These are phyloP conservation scores for Gryllus bimaculatus DNA, from an alignment of 1,140 invertebrate genomes.

Conservation along the genomic window DNA sequence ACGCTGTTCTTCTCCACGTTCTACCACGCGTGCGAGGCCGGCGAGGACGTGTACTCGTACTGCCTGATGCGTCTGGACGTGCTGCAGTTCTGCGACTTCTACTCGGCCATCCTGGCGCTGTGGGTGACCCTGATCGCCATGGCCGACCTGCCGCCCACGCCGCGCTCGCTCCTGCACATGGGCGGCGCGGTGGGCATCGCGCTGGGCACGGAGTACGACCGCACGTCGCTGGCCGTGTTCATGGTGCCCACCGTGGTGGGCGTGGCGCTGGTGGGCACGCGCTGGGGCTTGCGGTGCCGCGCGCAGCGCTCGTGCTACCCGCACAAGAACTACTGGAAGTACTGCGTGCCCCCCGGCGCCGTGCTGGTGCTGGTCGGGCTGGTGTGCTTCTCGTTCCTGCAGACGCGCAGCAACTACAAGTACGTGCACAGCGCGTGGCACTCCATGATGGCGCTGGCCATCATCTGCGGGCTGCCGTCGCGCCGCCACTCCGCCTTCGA, in stretches of 20 bases:
- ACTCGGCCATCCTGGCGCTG: constrained; percentile 76
- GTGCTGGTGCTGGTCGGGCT: constrained; percentile 62
- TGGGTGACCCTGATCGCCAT: constrained; percentile 88
- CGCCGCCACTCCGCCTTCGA: neutral
- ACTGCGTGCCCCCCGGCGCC: constrained; percentile 62
- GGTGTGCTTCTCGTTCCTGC: constrained; percentile 71
- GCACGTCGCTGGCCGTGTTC: constrained; percentile 73
- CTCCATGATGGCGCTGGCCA: constrained; percentile 67
- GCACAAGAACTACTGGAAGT: constrained; percentile 43
- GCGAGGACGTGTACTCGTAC: constrained; percentile 52
- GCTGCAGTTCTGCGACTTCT: constrained; percentile 86
- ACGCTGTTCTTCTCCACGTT: constrained; percentile 86
- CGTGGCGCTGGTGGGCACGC: constrained; percentile 47
- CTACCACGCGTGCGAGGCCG: constrained; percentile 68
- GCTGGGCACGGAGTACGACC: constrained; percentile 71
- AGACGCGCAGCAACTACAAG: constrained; percentile 72
- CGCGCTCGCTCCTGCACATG: constrained; percentile 65
- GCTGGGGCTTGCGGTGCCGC: constrained; percentile 52
- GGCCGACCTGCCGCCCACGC: constrained; percentile 56
- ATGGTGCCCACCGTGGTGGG: constrained; percentile 62
- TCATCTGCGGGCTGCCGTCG: constrained; percentile 66
- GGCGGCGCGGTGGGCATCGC: constrained; percentile 70
- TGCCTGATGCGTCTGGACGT: constrained; percentile 58
- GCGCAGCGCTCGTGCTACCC: constrained; percentile 37
- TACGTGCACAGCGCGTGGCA: constrained; percentile 88